Conservation (phyloP, 1,140 invertebrate species). For the Anoplophora glabripennis region DNA sequence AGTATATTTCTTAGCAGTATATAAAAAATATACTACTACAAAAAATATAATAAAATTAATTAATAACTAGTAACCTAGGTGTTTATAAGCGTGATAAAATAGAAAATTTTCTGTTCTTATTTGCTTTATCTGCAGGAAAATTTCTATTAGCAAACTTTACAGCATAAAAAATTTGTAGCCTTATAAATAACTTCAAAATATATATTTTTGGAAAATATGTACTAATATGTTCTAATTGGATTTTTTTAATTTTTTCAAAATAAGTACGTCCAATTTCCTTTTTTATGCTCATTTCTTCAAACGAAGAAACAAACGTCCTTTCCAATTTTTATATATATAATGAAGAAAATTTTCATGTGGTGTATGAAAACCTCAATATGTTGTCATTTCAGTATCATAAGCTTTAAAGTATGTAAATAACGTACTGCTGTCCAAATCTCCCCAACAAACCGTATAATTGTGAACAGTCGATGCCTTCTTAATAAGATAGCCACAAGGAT, state of each 20-base stretch:
- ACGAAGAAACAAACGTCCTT: neutral
- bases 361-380: neutral
- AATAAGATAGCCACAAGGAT: constrained; percentile 13
- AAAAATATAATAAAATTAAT: no score
- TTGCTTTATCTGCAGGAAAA: no score
- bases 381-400: neutral
- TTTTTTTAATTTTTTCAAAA: neutral
- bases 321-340: constrained; percentile 10
- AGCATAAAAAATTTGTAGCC: constrained; percentile 11
- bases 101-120: no score
- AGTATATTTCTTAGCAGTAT: no score
- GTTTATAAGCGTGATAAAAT: no score
- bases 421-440: constrained; percentile 1
- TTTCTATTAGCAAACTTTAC: no score
- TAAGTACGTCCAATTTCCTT: neutral
- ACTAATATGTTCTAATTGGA: constrained; percentile 2
- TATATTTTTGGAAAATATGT: constrained; percentile 7
- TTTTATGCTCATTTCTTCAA: neutral
- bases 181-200: constrained; percentile 10
- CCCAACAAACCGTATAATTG: neutral
- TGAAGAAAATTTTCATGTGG: constrained; percentile 3
- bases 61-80: no score
- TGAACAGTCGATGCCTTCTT: constrained; percentile 4
- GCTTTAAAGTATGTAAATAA: neutral
- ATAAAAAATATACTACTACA: no score